Conservation (phyloP, 2,113 vertebrate genomes). For the Blennius ocellaris region DNA sequence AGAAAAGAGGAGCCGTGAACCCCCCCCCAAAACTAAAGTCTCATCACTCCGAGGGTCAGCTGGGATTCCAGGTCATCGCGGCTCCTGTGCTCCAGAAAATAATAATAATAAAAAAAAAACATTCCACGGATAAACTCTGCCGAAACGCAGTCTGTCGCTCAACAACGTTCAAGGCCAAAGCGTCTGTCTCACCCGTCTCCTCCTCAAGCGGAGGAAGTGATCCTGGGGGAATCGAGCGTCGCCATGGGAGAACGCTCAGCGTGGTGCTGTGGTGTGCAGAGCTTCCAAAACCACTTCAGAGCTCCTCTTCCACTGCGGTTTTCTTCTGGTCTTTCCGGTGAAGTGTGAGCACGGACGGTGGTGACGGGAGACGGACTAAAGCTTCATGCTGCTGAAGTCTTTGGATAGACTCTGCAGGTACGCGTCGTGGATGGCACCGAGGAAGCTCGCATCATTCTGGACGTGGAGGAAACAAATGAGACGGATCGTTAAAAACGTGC, state of each 20-base stretch:
- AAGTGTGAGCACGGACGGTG: neutral
- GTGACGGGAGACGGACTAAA: conserved; percentile 78
- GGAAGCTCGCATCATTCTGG: conserved; percentile 94
- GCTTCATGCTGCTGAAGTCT: conserved; percentile 88
- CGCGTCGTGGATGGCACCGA: conserved; percentile 92
- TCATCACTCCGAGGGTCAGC: neutral
- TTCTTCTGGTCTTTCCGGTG: neutral
- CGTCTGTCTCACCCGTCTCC: neutral
- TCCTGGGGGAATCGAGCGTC: no score
- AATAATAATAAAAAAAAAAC: no score
- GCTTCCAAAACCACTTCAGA: conserved; percentile 13
- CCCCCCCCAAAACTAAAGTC: neutral
- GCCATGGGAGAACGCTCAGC: no score
- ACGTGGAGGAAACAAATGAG: conserved; percentile 7
- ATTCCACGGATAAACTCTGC: neutral
- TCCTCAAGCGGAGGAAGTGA: neutral
- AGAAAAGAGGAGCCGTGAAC: neutral
- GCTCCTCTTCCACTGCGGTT: neutral
- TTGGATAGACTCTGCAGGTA: conserved; percentile 93
- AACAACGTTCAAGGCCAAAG: conserved; percentile 6
- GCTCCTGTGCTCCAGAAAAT: conserved; percentile 2
- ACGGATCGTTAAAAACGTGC: neutral
- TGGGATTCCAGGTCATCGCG: neutral
- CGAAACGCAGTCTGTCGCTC: neutral
- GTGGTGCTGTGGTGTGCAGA: neutral